Base-by-base conservation (phyloP, 2,113 vertebrate species). In the Microcebus jonahi region DNA sequence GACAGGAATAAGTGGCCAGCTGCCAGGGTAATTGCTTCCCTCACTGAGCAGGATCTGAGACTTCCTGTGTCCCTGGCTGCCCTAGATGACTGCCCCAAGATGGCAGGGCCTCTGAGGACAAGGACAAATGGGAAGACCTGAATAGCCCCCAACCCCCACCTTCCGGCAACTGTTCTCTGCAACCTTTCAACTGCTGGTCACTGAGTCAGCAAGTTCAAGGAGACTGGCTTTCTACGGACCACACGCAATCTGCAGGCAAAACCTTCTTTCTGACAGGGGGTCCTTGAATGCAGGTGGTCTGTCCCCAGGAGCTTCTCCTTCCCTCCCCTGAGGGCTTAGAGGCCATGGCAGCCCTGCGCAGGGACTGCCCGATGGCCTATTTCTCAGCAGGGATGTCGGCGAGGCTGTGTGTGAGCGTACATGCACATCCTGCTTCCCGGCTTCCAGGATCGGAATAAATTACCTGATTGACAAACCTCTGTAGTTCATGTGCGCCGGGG, bases 391-490 rank as follows among this genome's bases (percentile, higher is more conserved):
- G 75, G 65, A 34, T 42, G 73, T 67, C 29, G 0, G 31, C 0
- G 0, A 84, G 57, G 53, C 57, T 80, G 42, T 3, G 1, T 61
- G 90, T 3, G 0, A 57, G 76, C 17, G 20, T 42, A 57, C 1
- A 0, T 0, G 3, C 42, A 77, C 91, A 88, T 68, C 87, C 65
- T 31, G 65, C 80, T 88, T 76, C 59, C 85, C 81, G 76, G 55
- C 87, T 96, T 93, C n/a, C 61, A 91, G 76, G 89, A 91, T 48
- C 1, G 4, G 81, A 96, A 92, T 93, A 97, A 97, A 97, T 90
- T 63, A 94, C 65, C 94, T 96, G 95, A 96, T 93, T 95, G 94
- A 95, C 96, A 95, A 95, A 85, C 83, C 93, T 88, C 95, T 53
- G n/a, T 59, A 92, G 93, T 80, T 84, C 76, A 18, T 36, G 91